phyloP scores from a whole-genome alignment of 2,113 vertebrate species.

The Tragelaphus buxtoni region DNA sequence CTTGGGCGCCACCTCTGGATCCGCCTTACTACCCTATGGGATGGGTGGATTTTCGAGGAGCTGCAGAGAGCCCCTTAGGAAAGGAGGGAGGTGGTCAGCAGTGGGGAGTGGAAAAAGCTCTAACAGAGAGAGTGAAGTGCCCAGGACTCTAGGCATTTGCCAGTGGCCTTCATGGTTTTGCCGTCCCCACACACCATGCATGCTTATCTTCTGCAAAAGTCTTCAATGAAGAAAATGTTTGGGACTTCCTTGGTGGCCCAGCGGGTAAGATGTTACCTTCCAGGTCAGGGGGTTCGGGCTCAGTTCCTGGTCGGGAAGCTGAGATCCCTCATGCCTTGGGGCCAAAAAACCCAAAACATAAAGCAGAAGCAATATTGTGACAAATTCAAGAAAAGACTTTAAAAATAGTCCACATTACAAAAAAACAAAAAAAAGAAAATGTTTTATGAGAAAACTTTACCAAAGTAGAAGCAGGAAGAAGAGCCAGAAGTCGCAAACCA shows the following conservation, averaged over 20 bases:
- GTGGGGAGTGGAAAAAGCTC: background rate
- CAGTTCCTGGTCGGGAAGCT: background rate
- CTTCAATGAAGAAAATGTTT: background rate
- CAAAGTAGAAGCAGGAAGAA: background rate
- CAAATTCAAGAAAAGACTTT: background rate
- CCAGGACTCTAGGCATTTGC: no score
- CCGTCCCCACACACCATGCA: rapidly evolving
- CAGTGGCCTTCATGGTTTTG: no score
- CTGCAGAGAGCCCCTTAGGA: rapidly evolving
- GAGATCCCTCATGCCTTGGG: background rate
- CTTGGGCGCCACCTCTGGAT: background rate
- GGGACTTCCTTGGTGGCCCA: background rate
- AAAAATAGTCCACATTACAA: background rate
- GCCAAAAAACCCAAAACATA: background rate
- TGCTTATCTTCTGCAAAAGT: background rate
- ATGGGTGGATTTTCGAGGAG: background rate
- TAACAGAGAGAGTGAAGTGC: background rate
- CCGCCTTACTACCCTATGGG: rapidly evolving
- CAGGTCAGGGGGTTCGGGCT: background rate
- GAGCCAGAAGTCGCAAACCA: background rate
- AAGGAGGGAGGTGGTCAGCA: background rate
- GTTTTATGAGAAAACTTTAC: background rate
- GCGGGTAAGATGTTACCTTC: background rate
- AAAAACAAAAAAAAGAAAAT: background rate
- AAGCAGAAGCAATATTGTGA: background rate